A percentile compares a stretch with the other conserved stretches of the same genome.
Conservation (phyloP, 2,797 vertebrate species). For the Siniperca obscura region DNA sequence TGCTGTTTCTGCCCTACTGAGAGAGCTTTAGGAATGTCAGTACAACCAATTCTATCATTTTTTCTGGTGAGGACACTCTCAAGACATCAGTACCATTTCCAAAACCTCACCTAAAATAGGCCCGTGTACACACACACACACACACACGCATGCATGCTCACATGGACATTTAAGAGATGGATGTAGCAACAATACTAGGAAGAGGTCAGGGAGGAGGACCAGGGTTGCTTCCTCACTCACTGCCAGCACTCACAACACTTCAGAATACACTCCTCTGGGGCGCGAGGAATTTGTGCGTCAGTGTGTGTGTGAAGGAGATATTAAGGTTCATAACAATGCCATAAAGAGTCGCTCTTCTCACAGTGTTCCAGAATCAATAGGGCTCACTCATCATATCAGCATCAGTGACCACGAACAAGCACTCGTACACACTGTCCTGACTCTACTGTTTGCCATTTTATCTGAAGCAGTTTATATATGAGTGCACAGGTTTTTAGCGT, state of each 20-base stretch:
- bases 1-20: background rate
- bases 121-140: background rate
- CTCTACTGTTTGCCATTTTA: slow-evolving; percentile 10
- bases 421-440: background rate
- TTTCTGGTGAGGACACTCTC: background rate
- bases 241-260: slow-evolving; percentile 61
- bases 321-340: slow-evolving; percentile 47
- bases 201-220: slow-evolving; percentile 78
- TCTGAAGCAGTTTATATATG: slow-evolving; percentile 3
- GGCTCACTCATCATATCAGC: slow-evolving; percentile 23
- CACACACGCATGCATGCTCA: slow-evolving; percentile 7
- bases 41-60: background rate
- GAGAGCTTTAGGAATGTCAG: background rate
- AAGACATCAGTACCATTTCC: background rate
- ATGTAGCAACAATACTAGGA: slow-evolving; percentile 78
- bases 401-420: slow-evolving; percentile 19
- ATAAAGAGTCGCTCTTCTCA: slow-evolving; percentile 29
- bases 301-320: slow-evolving; percentile 47
- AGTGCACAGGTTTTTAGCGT: background rate
- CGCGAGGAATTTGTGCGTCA: slow-evolving; percentile 67
- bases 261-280: slow-evolving; percentile 59
- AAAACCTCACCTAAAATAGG: slow-evolving; percentile 22
- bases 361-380: slow-evolving; percentile 19
- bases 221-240: slow-evolving; percentile 67
- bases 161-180: slow-evolving; percentile 56